Evolutionary conservation across 2,113 vertebrate species (phyloP).

Genomic region (Atlantisia rogersi): DNA sequence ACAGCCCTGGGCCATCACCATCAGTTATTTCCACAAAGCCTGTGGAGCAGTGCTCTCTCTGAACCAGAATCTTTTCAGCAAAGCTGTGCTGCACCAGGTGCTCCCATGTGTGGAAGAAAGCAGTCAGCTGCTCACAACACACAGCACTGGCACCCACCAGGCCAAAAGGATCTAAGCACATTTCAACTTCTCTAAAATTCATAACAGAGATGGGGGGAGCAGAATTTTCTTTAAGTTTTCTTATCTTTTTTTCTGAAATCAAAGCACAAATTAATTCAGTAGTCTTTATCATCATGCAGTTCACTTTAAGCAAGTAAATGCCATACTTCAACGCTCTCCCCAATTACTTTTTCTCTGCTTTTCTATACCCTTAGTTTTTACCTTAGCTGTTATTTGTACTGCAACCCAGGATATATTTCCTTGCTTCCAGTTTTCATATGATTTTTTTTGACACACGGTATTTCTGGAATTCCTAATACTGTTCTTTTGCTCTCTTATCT

Average conservation of each 20-base stretch:
- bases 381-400: neutral
- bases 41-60: too few relatives aligned
- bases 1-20: neutral
- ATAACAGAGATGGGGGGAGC: neutral
- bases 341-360: neutral
- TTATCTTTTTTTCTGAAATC: neutral
- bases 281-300: neutral
- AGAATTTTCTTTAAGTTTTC: neutral
- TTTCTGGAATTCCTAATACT: neutral
- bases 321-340: neutral
- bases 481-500: neutral
- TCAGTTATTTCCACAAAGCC: fast-evolving
- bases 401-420: neutral
- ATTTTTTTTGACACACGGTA: neutral
- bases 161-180: neutral
- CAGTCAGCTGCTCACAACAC: neutral
- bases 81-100: neutral
- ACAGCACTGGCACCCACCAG: neutral
- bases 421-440: neutral
- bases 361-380: neutral
- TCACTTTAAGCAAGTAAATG: neutral
- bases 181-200: neutral
- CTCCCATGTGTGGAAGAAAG: neutral
- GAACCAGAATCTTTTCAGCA: too few relatives aligned
- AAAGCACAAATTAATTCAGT: neutral